Conservation (phyloP, 2,888 invertebrate species). For the Cremastobaeus sp. region DNA sequence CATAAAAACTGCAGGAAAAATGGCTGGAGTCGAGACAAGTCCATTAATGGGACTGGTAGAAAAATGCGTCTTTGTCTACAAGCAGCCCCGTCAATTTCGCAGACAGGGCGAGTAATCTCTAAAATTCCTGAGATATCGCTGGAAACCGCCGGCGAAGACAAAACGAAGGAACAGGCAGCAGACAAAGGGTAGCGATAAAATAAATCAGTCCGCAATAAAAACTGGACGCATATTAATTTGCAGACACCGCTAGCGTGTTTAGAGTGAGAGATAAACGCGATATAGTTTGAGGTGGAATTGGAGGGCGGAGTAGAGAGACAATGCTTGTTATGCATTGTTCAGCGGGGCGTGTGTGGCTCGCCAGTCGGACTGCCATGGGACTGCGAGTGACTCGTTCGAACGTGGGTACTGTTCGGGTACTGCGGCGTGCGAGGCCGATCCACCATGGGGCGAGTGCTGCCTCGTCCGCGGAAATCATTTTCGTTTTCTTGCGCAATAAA, state of each 20-base stretch:
- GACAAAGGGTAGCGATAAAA: conserved; percentile 41
- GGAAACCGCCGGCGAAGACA: conserved; percentile 1
- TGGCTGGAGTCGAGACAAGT: no score
- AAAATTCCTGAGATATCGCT: neutral
- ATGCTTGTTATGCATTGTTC: conserved; percentile 75
- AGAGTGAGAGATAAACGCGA: conserved; percentile 71
- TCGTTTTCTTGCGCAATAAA: conserved; percentile 42
- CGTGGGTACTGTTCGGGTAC: conserved; percentile 22
- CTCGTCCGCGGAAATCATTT: conserved; percentile 34
- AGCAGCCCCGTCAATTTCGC: neutral
- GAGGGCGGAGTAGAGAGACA: conserved; percentile 73
- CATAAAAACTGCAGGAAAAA: no score
- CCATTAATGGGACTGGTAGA: no score
- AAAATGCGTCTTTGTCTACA: neutral
- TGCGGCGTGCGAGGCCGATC: neutral
- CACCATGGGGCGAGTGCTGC: conserved; percentile 13
- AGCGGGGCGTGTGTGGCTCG: conserved; percentile 56
- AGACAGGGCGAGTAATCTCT: neutral
- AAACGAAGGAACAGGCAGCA: neutral
- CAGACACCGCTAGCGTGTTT: conserved; percentile 48
- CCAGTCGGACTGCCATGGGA: conserved; percentile 48
- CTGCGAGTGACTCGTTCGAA: conserved; percentile 36
- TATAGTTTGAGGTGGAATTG: conserved; percentile 68
- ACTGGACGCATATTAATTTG: conserved; percentile 46
- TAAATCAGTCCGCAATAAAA: conserved; percentile 41